Evolutionary conservation across 2,888 invertebrate genomes (phyloP).

Genomic region (Acanthoscelides obtectus): DNA sequence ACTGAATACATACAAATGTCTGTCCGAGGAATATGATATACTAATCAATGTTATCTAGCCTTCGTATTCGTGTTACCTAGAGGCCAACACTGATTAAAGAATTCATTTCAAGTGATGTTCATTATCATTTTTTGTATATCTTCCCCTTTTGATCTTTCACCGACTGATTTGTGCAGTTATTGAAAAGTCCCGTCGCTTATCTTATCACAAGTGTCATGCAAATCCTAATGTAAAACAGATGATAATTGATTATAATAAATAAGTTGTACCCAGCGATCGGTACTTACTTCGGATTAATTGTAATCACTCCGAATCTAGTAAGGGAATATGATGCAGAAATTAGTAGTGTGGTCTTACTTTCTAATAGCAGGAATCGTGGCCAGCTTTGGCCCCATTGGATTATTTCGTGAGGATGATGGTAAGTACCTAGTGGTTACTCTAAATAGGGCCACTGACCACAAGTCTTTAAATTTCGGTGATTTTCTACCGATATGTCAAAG

Average conservation of each 20-base stretch:
- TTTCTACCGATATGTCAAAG: too few relatives aligned
- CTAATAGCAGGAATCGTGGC: not conserved
- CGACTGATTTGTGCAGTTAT: not conserved
- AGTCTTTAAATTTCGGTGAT: too few relatives aligned
- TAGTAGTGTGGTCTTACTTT: not conserved
- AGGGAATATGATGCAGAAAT: not conserved
- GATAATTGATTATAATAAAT: not conserved
- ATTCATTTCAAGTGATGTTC: too few relatives aligned
- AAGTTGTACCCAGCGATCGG: not conserved
- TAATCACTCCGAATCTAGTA: not conserved
- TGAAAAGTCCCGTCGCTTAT: not conserved
- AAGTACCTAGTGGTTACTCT: too few relatives aligned
- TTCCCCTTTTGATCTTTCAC: not conserved
- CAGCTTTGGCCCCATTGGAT: not conserved
- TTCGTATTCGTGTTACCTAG: too few relatives aligned
- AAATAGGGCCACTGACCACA: too few relatives aligned
- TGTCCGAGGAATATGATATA: too few relatives aligned
- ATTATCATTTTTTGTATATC: too few relatives aligned
- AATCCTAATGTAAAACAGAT: not conserved
- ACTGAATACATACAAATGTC: too few relatives aligned
- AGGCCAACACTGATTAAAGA: too few relatives aligned
- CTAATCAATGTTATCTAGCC: too few relatives aligned
- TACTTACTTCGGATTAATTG: not conserved
- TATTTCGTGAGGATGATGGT: not conserved
- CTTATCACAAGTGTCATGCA: not conserved